Base-by-base conservation (phyloP, 30 jellyfish, hydroid and myxozoan genomes). In the Turritopsis dohrnii region DNA sequence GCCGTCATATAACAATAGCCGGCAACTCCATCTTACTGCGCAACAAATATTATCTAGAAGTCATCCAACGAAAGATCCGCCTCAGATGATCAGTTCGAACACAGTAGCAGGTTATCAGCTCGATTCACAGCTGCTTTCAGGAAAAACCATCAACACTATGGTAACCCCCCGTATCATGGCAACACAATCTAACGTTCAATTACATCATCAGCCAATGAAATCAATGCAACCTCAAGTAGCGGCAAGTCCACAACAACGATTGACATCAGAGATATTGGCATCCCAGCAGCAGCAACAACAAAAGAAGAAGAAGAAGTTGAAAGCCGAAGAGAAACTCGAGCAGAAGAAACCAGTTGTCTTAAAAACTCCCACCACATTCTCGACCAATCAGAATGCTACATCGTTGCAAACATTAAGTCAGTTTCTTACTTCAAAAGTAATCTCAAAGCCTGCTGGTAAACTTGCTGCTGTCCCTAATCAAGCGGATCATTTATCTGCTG, bases 331-430 rank as follows among this genome's bases (percentile, higher is more conserved):
- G 28, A 74, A 74, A 21, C 72, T 28, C 77, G 72, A 76, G 28
- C 84, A 65, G 21, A 54, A 76, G 29, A 41, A 41, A 41, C 60
- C 5, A 41, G 60, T 41, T 3, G 13, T 13, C 13, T 41, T 41
- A 13, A 41, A 41, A 41, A 41, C 60, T 3, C 60, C 60, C 13
- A 3, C 60, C 1, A 76, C 21, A 52, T 29, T 28, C 1, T 23
- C 69, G 1, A 76, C 84, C 24, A 80, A 30, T 65, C 54, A 28
- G 54, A 25, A 27, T 71, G 27, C 52, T 7, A 29, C 79, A 4
- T 17, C 87, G 16, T 52, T 80, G 4, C 87, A 80, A 80, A 80
- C 52, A 18, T 80, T 80, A 71, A 80, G 53, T 84, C 87, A 80
- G 65, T 65, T 31, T 52, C 26, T 80, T 21, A 52, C 87, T 21